Conservation (phyloP, 2,888 invertebrate genomes). For the Netelia virgata region DNA sequence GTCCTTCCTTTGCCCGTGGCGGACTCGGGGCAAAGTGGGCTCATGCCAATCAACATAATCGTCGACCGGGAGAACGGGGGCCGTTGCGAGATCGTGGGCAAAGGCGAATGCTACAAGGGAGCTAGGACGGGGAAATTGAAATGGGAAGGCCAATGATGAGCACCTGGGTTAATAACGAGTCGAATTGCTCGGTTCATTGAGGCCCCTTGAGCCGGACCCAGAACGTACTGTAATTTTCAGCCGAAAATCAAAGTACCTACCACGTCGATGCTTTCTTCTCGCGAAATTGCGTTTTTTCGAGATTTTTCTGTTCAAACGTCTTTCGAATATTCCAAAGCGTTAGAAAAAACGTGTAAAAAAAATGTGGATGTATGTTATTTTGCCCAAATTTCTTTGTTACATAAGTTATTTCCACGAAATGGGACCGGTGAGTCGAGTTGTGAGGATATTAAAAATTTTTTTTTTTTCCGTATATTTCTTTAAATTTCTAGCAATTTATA, state of each 20-base stretch:
- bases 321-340: too few species aligned
- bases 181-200: slow-evolving; percentile 47
- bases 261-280: neutral
- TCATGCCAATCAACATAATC: slow-evolving; percentile 71
- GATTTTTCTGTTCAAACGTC: too few species aligned
- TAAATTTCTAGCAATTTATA: too few species aligned
- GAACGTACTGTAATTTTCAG: slow-evolving; percentile 5
- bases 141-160: slow-evolving; percentile 30
- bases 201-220: neutral
- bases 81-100: slow-evolving; percentile 39
- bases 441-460: too few species aligned
- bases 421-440: too few species aligned
- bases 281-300: neutral
- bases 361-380: too few species aligned
- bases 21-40: slow-evolving; percentile 4
- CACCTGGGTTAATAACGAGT: slow-evolving; percentile 35
- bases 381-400: too few species aligned
- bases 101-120: neutral
- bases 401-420: too few species aligned
- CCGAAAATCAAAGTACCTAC: neutral
- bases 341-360: too few species aligned
- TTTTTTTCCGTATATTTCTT: too few species aligned
- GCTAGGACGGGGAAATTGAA: slow-evolving; percentile 59
- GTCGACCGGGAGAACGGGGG: slow-evolving; percentile 61
- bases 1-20: slow-evolving; percentile 5